Conservation (phyloP, 2,888 invertebrate genomes). For the Lomographa bimaculata region DNA sequence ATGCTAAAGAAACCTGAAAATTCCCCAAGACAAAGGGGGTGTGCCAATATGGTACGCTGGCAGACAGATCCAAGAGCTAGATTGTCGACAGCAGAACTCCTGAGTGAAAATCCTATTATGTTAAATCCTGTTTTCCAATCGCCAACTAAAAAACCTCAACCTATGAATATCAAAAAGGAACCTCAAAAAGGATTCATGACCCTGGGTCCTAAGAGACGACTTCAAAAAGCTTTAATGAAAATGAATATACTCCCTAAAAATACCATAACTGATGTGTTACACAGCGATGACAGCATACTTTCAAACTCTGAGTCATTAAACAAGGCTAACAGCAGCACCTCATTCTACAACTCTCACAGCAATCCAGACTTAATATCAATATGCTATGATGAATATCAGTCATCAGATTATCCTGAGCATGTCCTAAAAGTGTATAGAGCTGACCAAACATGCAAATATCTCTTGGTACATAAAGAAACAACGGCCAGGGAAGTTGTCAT, state of each 20-base stretch:
- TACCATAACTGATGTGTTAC: slow-evolving; percentile 87
- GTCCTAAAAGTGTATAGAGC: slow-evolving; percentile 97
- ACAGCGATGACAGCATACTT: slow-evolving; percentile 86
- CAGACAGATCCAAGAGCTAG: slow-evolving; percentile 88
- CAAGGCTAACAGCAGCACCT: slow-evolving; percentile 72
- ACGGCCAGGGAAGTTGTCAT: slow-evolving; percentile 97
- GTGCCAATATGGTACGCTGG: slow-evolving; percentile 87
- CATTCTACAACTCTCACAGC: slow-evolving; percentile 92
- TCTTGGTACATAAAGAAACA: slow-evolving; percentile 97
- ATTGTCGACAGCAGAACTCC: slow-evolving; percentile 90
- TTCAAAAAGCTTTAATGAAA: slow-evolving; percentile 93
- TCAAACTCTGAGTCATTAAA: slow-evolving; percentile 83
- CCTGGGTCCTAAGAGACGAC: slow-evolving; percentile 91
- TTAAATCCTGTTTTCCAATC: slow-evolving; percentile 79
- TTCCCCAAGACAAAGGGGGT: slow-evolving; percentile 88
- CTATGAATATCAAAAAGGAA: slow-evolving; percentile 84
- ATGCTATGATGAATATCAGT: slow-evolving; percentile 91
- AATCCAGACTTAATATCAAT: slow-evolving; percentile 94
- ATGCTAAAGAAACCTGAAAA: slow-evolving; percentile 89
- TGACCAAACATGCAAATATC: slow-evolving; percentile 98
- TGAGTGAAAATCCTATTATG: slow-evolving; percentile 75
- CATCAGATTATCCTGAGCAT: slow-evolving; percentile 96
- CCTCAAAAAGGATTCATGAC: slow-evolving; percentile 94
- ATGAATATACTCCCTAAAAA: slow-evolving; percentile 95
- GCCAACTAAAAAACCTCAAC: slow-evolving; percentile 81